Evolutionary conservation across 2,888 invertebrate genomes (phyloP).

Genomic region (Pristionchus japonicus): DNA sequence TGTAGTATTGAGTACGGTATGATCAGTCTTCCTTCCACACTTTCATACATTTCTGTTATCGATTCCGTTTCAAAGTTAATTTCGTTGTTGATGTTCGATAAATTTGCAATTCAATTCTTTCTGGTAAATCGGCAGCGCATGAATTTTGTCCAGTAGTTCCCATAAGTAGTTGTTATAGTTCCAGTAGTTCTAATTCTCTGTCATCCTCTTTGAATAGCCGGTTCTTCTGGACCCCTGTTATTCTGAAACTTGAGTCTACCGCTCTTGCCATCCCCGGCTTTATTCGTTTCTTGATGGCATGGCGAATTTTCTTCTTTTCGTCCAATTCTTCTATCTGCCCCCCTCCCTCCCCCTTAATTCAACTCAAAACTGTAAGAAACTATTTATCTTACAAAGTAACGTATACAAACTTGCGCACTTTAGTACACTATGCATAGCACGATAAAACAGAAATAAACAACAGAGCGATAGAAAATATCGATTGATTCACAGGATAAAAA

Average conservation of each 20-base stretch:
- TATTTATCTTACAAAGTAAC: background rate
- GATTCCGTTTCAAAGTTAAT: background rate
- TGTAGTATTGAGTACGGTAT: too few relatives aligned
- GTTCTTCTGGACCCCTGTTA: too few relatives aligned
- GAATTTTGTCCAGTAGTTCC: background rate
- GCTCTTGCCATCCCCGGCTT: too few relatives aligned
- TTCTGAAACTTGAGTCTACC: too few relatives aligned
- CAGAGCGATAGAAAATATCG: background rate
- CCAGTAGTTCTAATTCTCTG: too few relatives aligned
- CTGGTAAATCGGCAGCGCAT: background rate
- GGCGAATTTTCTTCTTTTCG: too few relatives aligned
- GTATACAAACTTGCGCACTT: background rate
- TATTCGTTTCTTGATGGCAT: too few relatives aligned
- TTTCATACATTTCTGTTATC: background rate
- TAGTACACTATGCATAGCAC: background rate
- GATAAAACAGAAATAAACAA: background rate
- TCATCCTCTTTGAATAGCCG: too few relatives aligned
- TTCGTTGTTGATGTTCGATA: background rate
- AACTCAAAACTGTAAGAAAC: background rate
- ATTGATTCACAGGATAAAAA: background rate
- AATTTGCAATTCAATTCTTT: background rate
- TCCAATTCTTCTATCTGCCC: too few relatives aligned
- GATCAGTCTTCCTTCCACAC: background rate
- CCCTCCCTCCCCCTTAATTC: too few relatives aligned
- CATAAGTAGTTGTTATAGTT: background rate